These are phyloP conservation scores for Phoeniculus purpureus DNA, from an alignment of 2,797 vertebrate genomes.

Conservation along the genomic window DNA sequence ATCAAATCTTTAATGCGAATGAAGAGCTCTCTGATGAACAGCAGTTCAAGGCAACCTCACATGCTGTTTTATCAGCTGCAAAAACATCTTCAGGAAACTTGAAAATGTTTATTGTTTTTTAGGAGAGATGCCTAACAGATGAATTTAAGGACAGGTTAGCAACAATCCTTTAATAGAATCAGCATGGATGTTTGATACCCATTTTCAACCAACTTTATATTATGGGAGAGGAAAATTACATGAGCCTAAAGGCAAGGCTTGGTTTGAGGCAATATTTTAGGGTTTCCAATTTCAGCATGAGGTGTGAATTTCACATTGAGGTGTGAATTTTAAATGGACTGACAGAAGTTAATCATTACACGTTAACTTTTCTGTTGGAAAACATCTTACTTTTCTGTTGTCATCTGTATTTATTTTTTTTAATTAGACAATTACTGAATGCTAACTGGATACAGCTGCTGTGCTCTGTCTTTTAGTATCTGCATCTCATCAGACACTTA, in stretches of 20 bases:
- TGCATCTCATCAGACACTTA: neutral
- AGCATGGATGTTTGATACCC: neutral
- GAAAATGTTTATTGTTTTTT: neutral
- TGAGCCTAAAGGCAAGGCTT: neutral
- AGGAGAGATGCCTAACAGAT: neutral
- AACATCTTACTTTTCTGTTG: neutral
- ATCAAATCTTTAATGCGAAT: neutral
- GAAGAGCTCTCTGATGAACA: neutral
- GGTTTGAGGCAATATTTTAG: neutral
- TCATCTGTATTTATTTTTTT: neutral
- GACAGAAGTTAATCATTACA: neutral
- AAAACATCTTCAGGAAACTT: neutral
- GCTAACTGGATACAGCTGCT: neutral
- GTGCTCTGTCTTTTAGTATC: neutral
- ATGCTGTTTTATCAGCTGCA: neutral
- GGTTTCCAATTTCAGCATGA: neutral
- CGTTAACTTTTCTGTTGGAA: neutral
- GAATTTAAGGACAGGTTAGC: neutral
- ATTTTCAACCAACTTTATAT: neutral
- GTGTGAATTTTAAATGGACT: neutral
- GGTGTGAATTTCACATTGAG: neutral
- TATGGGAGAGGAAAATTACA: neutral
- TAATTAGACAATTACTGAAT: neutral
- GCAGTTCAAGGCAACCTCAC: neutral
- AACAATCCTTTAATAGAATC: neutral